phyloP scores from a whole-genome alignment of 2,797 vertebrate species.

The Hoplostethus atlanticus region DNA sequence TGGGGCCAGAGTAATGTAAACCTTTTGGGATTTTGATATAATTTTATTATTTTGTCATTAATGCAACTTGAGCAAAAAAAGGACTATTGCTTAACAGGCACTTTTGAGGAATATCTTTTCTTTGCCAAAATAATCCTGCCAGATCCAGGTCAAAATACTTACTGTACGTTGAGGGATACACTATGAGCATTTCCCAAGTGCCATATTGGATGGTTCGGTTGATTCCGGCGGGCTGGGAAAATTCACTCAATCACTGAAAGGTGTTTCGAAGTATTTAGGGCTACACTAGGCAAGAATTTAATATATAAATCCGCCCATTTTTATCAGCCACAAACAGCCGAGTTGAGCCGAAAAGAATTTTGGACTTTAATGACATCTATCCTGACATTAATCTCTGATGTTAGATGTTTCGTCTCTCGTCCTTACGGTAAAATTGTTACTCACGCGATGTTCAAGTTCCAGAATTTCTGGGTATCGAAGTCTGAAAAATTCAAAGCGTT shows the following conservation, averaged over 20 bases:
- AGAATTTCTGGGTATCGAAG: too few species aligned
- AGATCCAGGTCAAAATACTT: constrained; percentile 18
- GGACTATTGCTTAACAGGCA: constrained; percentile 4
- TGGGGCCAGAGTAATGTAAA: not conserved
- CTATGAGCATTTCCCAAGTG: constrained; percentile 3
- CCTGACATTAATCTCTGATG: too few species aligned
- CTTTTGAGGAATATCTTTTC: constrained; percentile 19
- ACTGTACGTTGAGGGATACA: not conserved
- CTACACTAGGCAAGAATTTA: too few species aligned
- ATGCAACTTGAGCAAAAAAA: constrained; percentile 12
- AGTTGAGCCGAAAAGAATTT: too few species aligned
- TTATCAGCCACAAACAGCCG: too few species aligned
- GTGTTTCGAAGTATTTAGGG: too few species aligned
- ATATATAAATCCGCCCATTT: too few species aligned
- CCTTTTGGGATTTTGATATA: constrained; percentile 1
- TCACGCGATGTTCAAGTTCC: too few species aligned
- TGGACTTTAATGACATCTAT: too few species aligned
- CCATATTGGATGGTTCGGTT: not conserved
- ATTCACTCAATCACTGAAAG: not conserved
- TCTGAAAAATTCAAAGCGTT: too few species aligned
- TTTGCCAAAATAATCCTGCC: constrained; percentile 24
- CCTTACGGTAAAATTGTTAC: too few species aligned
- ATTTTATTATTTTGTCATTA: constrained; percentile 15
- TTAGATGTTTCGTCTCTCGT: too few species aligned
- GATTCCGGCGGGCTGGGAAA: not conserved